Percentiles rank a stretch among this genome's conserved stretches.
Conservation (phyloP, 2,113 vertebrate genomes). For the Odontesthes bonariensis region DNA sequence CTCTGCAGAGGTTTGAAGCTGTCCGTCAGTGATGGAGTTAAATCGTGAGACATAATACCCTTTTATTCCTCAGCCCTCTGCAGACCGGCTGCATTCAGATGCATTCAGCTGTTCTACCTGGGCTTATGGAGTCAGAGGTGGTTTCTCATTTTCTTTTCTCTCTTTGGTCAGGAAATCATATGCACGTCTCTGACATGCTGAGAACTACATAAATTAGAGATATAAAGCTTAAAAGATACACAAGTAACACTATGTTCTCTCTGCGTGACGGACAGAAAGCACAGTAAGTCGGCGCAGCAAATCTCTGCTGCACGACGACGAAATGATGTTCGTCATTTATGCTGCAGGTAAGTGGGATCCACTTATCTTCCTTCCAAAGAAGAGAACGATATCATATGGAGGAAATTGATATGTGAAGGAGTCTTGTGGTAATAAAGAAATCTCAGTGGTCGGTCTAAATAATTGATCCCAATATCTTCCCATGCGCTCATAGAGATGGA, state of each 20-base stretch:
- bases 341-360: neutral
- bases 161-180: slow-evolving; percentile 2
- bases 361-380: neutral
- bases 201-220: neutral
- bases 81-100: neutral
- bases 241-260: neutral
- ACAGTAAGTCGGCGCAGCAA: neutral
- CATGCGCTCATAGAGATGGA: neutral
- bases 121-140: neutral
- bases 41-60: neutral
- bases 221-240: neutral
- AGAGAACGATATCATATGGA: neutral
- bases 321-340: neutral
- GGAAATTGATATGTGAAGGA: neutral
- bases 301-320: neutral
- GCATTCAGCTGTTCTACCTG: neutral
- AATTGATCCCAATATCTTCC: slow-evolving; percentile 4
- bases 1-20: neutral
- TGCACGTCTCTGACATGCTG: neutral
- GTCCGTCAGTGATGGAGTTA: neutral
- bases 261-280: neutral
- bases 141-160: slow-evolving; percentile 6
- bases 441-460: slow-evolving; percentile 8
- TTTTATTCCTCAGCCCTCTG: neutral
- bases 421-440: neutral